A percentile compares a stretch with the other conserved stretches of the same genome.
Conservation (phyloP, 2,113 vertebrate species). For the Pygoscelis adeliae region DNA sequence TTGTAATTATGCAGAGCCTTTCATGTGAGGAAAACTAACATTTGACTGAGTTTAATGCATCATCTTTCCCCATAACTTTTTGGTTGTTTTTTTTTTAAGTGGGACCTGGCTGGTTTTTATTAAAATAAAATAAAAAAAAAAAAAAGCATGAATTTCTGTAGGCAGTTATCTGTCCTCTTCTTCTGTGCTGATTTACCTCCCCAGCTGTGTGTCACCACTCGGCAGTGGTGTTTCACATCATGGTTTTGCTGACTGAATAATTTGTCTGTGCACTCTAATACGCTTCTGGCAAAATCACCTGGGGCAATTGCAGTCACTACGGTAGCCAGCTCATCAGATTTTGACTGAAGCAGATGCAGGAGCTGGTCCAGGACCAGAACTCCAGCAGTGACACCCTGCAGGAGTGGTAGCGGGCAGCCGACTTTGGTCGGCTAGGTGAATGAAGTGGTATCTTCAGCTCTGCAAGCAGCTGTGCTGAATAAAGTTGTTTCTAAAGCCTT, state of each 20-base stretch:
- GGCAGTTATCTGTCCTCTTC: neutral
- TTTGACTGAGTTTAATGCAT: neutral
- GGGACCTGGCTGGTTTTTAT: neutral
- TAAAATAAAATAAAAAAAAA: neutral
- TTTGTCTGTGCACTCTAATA: neutral
- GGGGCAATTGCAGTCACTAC: neutral
- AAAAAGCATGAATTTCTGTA: neutral
- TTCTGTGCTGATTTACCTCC: neutral
- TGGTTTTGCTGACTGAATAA: neutral
- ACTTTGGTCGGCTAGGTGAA: neutral
- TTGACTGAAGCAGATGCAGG: neutral
- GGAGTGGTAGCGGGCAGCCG: neutral
- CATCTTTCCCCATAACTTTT: neutral
- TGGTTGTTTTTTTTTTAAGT: neutral
- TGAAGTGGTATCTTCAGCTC: neutral
- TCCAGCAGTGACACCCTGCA: neutral
- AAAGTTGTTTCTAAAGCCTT: neutral
- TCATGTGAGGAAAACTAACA: neutral
- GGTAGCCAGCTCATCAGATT: neutral
- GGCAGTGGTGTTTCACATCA: neutral
- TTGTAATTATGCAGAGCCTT: neutral
- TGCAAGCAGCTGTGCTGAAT: neutral
- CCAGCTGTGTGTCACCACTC: neutral
- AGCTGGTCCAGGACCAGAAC: constrained; percentile 12
- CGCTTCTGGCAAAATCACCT: neutral